A percentile compares a stretch with the other conserved stretches of the same genome.
These are phyloP conservation scores for Octomys mimax DNA, from an alignment of 2,797 vertebrate genomes.

Conservation along the genomic window DNA sequence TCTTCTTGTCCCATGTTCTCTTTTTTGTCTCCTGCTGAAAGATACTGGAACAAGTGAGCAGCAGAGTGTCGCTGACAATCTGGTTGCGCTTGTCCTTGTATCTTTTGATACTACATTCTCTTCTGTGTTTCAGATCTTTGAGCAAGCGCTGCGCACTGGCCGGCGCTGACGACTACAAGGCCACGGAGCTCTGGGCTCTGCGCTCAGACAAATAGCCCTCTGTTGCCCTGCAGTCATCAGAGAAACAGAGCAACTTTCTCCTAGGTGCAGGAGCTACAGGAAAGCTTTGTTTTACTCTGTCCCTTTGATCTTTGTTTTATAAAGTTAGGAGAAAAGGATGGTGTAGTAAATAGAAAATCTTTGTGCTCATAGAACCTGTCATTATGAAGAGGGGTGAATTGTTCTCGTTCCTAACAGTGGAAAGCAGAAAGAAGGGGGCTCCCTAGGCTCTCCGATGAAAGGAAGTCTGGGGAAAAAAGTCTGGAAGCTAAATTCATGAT, in stretches of 20 bases:
- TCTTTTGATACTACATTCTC: constrained; percentile 18
- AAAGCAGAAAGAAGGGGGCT: constrained; percentile 24
- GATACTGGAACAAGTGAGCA: background rate
- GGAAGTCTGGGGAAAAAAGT: background rate
- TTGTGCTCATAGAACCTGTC: background rate
- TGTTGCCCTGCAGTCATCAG: background rate
- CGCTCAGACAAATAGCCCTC: background rate
- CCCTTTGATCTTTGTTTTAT: constrained; percentile 33
- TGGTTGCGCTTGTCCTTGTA: background rate
- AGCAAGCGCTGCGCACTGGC: background rate
- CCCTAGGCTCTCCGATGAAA: background rate
- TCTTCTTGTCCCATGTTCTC: background rate
- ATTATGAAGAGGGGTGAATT: constrained; percentile 1
- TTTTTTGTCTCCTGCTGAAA: background rate
- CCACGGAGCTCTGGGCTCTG: background rate
- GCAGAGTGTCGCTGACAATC: background rate
- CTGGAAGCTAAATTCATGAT: background rate
- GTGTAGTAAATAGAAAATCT: background rate
- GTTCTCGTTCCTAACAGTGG: background rate
- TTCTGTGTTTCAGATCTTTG: constrained; percentile 44
- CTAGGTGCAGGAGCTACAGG: background rate
- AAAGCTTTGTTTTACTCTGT: background rate
- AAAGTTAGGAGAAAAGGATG: constrained; percentile 7
- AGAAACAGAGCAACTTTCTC: background rate
- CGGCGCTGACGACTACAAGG: background rate